Conservation (phyloP, 2,113 vertebrate species). For the Channa maculata region DNA sequence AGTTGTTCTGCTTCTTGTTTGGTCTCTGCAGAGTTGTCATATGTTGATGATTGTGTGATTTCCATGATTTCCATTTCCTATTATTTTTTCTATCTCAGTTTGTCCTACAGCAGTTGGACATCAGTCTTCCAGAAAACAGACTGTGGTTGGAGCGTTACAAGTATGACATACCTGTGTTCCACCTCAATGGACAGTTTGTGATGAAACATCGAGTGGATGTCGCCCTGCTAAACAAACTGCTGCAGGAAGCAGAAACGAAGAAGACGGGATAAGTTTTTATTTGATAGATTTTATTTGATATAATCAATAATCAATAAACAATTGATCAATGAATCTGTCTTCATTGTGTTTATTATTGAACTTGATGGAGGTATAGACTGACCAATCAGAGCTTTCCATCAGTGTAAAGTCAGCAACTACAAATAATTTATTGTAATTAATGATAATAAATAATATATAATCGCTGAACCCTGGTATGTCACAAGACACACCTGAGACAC, state of each 20-base stretch:
- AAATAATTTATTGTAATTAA: too few species aligned
- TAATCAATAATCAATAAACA: constrained; percentile 33
- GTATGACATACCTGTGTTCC: constrained; percentile 75
- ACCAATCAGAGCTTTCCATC: constrained; percentile 8
- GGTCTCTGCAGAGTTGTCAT: too few species aligned
- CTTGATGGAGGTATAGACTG: neutral
- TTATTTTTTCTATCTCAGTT: constrained; percentile 49
- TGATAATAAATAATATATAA: too few species aligned
- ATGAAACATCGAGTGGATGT: constrained; percentile 70
- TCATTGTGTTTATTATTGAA: neutral
- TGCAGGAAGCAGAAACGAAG: constrained; percentile 23
- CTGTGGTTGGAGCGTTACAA: constrained; percentile 63
- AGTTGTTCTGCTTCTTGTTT: too few species aligned
- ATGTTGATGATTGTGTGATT: too few species aligned
- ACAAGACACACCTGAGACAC: constrained; percentile 21
- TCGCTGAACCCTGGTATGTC: neutral
- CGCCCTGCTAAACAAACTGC: constrained; percentile 50
- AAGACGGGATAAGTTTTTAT: neutral
- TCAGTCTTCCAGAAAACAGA: constrained; percentile 66
- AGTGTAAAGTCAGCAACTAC: constrained; percentile 3
- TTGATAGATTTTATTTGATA: neutral
- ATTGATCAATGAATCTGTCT: neutral
- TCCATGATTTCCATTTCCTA: too few species aligned
- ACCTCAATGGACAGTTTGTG: constrained; percentile 64
- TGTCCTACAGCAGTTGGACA: constrained; percentile 70